Evolutionary conservation across 2,113 vertebrate genomes (phyloP).

Genomic region (Porphyrio hochstetteri): DNA sequence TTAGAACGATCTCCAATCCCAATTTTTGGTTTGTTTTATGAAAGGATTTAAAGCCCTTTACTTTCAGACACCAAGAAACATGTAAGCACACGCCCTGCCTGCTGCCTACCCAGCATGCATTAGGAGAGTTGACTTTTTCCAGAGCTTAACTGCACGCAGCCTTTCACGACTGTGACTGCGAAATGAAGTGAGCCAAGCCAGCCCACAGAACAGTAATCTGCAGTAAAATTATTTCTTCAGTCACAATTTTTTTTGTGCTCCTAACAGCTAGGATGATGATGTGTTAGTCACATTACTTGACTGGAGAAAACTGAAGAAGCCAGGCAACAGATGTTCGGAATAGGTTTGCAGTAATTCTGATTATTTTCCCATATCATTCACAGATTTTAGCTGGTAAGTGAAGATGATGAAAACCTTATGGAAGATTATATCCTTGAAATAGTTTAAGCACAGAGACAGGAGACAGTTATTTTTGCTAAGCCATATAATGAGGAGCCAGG

Average conservation of each 20-base stretch:
- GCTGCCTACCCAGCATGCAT: not conserved
- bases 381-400: not conserved
- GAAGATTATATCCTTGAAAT: slow-evolving; percentile 27
- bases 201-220: slow-evolving; percentile 7
- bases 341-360: slow-evolving; percentile 27
- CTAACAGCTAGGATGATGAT: slow-evolving; percentile 39
- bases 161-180: not conserved
- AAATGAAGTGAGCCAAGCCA: slow-evolving; percentile 13
- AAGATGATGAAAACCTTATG: slow-evolving; percentile 11
- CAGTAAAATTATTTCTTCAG: slow-evolving; percentile 29
- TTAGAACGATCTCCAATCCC: not conserved
- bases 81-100: not conserved
- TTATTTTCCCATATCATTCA: slow-evolving; percentile 25
- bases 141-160: not conserved
- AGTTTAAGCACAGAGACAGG: not conserved
- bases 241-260: not conserved
- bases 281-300: slow-evolving; percentile 15
- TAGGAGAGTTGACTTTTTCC: not conserved
- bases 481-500: not conserved
- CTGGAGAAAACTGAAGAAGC: slow-evolving; percentile 36
- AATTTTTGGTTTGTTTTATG: not conserved
- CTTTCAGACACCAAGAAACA: not conserved
- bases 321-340: slow-evolving; percentile 51
- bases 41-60: not conserved
- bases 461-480: slow-evolving; percentile 18